Evolutionary conservation across 2,113 vertebrate genomes (phyloP).

Genomic region (Gambusia affinis): DNA sequence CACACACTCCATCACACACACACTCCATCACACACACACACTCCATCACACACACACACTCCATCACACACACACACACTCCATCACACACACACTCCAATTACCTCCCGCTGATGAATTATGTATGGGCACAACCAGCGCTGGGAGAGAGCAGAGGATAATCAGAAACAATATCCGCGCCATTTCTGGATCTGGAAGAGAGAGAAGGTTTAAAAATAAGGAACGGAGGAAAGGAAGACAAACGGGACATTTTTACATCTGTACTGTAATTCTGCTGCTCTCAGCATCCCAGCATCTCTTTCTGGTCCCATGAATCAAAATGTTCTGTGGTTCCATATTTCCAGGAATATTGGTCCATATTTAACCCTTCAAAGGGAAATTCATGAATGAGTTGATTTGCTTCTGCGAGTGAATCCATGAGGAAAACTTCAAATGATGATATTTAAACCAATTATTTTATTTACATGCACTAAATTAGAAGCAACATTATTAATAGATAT

Average conservation of each 20-base stretch:
- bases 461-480: neutral
- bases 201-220: slow-evolving; percentile 21
- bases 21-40: too few relatives aligned
- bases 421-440: neutral
- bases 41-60: too few relatives aligned
- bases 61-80: neutral
- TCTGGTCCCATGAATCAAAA: neutral
- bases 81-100: slow-evolving; percentile 25
- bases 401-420: neutral
- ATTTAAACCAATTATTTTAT: neutral
- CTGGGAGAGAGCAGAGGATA: slow-evolving; percentile 71
- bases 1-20: too few relatives aligned
- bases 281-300: neutral
- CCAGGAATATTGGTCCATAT: neutral
- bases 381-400: neutral
- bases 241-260: slow-evolving; percentile 23
- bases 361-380: neutral
- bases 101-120: slow-evolving; percentile 83
- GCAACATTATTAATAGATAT: too few relatives aligned
- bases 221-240: slow-evolving; percentile 3
- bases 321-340: neutral
- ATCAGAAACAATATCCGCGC: slow-evolving; percentile 69
- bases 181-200: slow-evolving; percentile 78
- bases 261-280: slow-evolving; percentile 11
- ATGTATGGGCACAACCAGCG: slow-evolving; percentile 78